phyloP scores from a whole-genome alignment of 2,113 vertebrate genomes.

The Triplophysa tibetana region DNA sequence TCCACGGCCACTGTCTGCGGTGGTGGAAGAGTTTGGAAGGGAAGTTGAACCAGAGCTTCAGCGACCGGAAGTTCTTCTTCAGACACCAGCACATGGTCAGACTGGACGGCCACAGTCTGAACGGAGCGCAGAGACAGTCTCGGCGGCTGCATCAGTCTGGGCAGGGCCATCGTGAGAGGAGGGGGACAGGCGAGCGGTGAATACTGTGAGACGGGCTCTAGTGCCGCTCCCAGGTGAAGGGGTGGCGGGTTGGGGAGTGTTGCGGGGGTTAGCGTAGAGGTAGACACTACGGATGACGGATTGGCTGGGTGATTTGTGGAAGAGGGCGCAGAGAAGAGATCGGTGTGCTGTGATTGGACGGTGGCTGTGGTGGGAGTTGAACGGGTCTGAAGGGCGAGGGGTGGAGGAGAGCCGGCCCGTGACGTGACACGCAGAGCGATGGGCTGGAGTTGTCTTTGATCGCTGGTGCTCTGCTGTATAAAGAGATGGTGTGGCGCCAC shows the following conservation, averaged over 20 bases:
- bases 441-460: constrained; percentile 82
- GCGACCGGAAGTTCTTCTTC: constrained; percentile 86
- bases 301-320: constrained; percentile 65
- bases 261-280: constrained; percentile 76
- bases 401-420: constrained; percentile 72
- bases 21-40: constrained; percentile 86
- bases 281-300: constrained; percentile 77
- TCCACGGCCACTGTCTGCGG: constrained; percentile 93
- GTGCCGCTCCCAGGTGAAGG: constrained; percentile 76
- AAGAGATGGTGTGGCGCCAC: constrained; percentile 87
- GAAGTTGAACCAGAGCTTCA: constrained; percentile 87
- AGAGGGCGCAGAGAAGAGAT: constrained; percentile 68
- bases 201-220: constrained; percentile 72
- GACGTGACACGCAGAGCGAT: constrained; percentile 80
- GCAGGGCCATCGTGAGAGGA: constrained; percentile 69
- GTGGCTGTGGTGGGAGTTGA: constrained; percentile 67
- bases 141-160: constrained; percentile 78
- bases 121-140: constrained; percentile 82
- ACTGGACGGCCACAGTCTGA: constrained; percentile 82
- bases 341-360: constrained; percentile 74
- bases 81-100: constrained; percentile 83
- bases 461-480: constrained; percentile 76
- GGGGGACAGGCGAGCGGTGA: constrained; percentile 53
- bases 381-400: constrained; percentile 79
- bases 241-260: constrained; percentile 76